phyloP scores from a whole-genome alignment of 2,113 vertebrate genomes.

The Pontoporia blainvillei region DNA sequence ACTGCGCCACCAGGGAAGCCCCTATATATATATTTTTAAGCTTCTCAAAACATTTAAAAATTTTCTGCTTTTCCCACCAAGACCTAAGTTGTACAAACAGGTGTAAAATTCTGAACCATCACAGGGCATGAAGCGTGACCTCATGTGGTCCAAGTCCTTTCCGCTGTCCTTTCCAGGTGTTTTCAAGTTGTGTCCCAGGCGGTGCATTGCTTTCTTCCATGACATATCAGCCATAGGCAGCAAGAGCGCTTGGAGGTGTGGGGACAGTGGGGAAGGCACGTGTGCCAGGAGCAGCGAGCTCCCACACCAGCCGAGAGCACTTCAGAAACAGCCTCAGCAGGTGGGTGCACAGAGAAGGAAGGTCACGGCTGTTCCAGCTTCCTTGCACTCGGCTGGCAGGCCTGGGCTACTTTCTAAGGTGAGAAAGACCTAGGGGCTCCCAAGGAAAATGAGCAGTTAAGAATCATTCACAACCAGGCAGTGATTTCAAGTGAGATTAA shows the following conservation, averaged over 20 bases:
- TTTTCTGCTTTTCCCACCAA: slow-evolving; percentile 48
- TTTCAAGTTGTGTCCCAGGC: not conserved
- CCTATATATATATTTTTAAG: not conserved
- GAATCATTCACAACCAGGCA: no score
- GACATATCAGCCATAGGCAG: not conserved
- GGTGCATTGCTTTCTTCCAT: not conserved
- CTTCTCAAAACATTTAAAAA: slow-evolving; percentile 65
- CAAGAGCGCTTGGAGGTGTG: not conserved
- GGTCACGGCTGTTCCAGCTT: fast-evolving
- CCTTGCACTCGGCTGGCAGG: not conserved
- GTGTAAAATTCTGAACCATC: not conserved
- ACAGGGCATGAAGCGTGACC: no score
- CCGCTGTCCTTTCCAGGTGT: not conserved
- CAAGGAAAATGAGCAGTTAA: not conserved
- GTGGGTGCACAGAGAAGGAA: not conserved
- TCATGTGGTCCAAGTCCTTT: not conserved
- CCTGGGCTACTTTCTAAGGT: not conserved
- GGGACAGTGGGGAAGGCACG: not conserved
- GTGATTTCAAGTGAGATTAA: not conserved
- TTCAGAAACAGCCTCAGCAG: not conserved
- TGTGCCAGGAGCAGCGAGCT: fast-evolving
- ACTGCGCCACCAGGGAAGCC: no score
- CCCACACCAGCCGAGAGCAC: not conserved
- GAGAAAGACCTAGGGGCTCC: not conserved
- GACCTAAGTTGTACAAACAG: slow-evolving; percentile 25